Base-by-base conservation (phyloP, 2,888 invertebrate species). In the Amblyteles armatorius region DNA sequence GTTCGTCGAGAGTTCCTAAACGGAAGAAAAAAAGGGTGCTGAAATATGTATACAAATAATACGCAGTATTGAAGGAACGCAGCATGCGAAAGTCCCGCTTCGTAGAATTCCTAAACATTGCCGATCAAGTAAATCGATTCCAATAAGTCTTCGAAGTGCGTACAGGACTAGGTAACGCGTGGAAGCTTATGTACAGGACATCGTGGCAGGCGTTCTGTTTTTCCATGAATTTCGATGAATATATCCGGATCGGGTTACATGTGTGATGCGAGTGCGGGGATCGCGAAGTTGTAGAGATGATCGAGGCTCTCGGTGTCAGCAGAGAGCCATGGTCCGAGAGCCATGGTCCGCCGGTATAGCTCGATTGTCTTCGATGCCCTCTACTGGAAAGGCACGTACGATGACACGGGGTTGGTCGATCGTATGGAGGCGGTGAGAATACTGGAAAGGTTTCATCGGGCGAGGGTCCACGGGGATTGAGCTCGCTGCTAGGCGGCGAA, bases 381-480 rank as follows among this genome's bases (percentile, higher is more conserved):
- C 86, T 91, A 89, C 88, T 93, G 91, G 81, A 93, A 0, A 83
- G 65, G n/a, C 85, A 78, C 63, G 91, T 88, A 73, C 89, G 89
- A 88, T 92, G 87, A 22, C 79, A 65, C 48, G 90, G 85, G 19
- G 89, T 86, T 36, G 88, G 80, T 83, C 87, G 94, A 88, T 95
- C 95, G 89, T 95, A 96, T 0, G 97, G 97, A 44, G 97, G 97
- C 29, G 98, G 97, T 3, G 97, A 97, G 94, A 98, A 98, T 65
- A 98, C 97, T 3, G 97, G 97, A 91, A 97, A 97, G 86, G 97
- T 97, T 88, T 97, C 98, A 89, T 97, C 97, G n/a, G 96, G 96
- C 79, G 96, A 96, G 16, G 95, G 95, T 33, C 96, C 95, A 36
- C 96, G 95, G 26, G 96, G 95, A 88, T 96, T 95, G 65, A 97